Conservation (phyloP, 2,797 vertebrate species). For the Ceryle rudis region DNA sequence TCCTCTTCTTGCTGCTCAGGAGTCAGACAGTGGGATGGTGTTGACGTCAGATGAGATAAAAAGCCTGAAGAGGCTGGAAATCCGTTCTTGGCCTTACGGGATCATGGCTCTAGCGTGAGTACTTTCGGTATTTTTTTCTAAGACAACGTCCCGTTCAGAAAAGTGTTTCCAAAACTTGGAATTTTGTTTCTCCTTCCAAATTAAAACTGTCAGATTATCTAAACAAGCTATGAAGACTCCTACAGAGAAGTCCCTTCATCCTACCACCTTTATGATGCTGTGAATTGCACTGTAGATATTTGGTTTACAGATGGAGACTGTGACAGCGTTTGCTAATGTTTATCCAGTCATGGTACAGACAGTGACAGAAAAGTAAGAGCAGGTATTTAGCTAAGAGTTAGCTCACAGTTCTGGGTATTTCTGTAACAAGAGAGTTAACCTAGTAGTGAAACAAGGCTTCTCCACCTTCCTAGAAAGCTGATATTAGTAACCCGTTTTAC, state of each 20-base stretch:
- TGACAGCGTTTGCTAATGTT: background rate
- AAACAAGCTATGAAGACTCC: background rate
- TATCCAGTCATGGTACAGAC: background rate
- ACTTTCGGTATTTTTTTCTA: background rate
- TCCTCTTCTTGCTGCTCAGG: conserved; percentile 71
- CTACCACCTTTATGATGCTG: background rate
- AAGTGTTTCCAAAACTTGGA: background rate
- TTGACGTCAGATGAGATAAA: conserved; percentile 88
- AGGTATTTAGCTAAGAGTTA: background rate
- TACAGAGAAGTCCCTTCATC: background rate
- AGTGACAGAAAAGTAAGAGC: background rate
- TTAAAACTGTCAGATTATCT: background rate
- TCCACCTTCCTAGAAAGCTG: background rate
- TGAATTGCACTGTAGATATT: background rate
- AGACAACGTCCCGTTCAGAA: background rate
- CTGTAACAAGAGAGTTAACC: background rate
- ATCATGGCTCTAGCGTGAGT: conserved; percentile 93
- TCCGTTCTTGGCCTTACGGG: conserved; percentile 87
- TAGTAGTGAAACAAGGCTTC: background rate
- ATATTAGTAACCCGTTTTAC: background rate
- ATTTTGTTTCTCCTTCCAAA: background rate
- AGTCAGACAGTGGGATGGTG: conserved; percentile 91
- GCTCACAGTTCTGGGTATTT: background rate
- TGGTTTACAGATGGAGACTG: background rate
- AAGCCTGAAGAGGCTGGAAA: conserved; percentile 87